A percentile compares a stretch with the other conserved stretches of the same genome.
These are phyloP conservation scores for Spicauda simplicius DNA, from an alignment of 2,888 invertebrate species.

Conservation along the genomic window DNA sequence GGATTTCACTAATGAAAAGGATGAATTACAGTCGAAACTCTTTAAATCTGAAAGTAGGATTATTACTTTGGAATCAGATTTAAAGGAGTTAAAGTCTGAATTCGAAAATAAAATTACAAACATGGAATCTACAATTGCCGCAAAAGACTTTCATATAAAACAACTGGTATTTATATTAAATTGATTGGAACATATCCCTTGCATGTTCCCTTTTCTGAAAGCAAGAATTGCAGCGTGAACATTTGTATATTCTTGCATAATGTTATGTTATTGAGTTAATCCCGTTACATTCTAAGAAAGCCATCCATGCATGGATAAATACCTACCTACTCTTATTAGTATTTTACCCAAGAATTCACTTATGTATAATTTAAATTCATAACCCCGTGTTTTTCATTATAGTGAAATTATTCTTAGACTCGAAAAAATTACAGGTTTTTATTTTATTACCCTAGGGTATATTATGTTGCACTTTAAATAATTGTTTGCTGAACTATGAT, in stretches of 20 bases:
- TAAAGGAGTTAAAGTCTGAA: slow-evolving; percentile 82
- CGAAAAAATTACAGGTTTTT: no score
- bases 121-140: slow-evolving; percentile 84
- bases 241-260: slow-evolving; percentile 8
- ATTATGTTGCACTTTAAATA: no score
- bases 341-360: not conserved
- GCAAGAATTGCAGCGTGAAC: slow-evolving; percentile 12
- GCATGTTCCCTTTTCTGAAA: slow-evolving; percentile 16
- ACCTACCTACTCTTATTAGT: not conserved
- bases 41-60: slow-evolving; percentile 76
- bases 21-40: slow-evolving; percentile 74
- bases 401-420: no score
- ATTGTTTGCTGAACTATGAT: not conserved
- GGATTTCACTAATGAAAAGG: slow-evolving; percentile 77
- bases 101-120: slow-evolving; percentile 85
- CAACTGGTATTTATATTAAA: slow-evolving; percentile 79
- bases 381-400: no score
- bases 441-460: no score
- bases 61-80: slow-evolving; percentile 76
- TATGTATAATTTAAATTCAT: no score
- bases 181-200: slow-evolving; percentile 18
- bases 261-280: not conserved
- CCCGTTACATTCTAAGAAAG: not conserved
- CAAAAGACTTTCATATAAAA: slow-evolving; percentile 86
- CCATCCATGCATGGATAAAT: slow-evolving; percentile 12